Conservation (phyloP, 1,140 invertebrate genomes). For the Helicoverpa zea region DNA sequence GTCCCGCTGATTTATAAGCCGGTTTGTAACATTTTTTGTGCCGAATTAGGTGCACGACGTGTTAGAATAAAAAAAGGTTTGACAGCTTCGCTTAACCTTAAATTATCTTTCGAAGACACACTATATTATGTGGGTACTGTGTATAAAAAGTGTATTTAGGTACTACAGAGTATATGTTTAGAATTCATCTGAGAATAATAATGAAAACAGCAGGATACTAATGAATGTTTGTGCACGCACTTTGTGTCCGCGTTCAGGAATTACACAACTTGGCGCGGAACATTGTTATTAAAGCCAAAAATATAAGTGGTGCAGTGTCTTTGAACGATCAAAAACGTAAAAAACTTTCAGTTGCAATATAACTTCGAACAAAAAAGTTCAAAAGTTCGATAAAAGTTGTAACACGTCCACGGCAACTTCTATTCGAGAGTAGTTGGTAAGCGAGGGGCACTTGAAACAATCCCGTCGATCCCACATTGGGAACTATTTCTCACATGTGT, state of each 20-base stretch:
- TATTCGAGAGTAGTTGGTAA: constrained; percentile 8
- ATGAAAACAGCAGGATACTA: constrained; percentile 34
- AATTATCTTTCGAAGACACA: constrained; percentile 39
- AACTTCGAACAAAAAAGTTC: background rate
- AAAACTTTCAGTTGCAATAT: background rate
- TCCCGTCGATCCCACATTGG: constrained; percentile 6
- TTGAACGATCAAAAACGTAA: background rate
- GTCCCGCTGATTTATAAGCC: constrained; percentile 72
- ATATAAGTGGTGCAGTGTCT: background rate
- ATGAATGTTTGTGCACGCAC: constrained; percentile 9
- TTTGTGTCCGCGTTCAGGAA: constrained; percentile 9
- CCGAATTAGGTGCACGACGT: constrained; percentile 69
- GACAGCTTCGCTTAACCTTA: constrained; percentile 45
- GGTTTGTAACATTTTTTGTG: constrained; percentile 67
- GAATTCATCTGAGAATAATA: constrained; percentile 26
- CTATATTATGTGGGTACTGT: constrained; percentile 5
- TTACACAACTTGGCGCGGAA: constrained; percentile 31
- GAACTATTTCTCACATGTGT: constrained; percentile 49
- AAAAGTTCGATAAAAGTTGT: too few relatives aligned
- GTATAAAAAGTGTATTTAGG: background rate
- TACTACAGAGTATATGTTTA: background rate
- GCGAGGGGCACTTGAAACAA: constrained; percentile 24
- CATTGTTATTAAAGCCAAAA: constrained; percentile 37
- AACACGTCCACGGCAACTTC: constrained; percentile 1
- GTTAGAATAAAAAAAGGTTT: constrained; percentile 65